Percentiles rank a stretch among this genome's conserved stretches.
Conservation (phyloP, 2,113 vertebrate genomes). For the Brachypteracias leptosomus region DNA sequence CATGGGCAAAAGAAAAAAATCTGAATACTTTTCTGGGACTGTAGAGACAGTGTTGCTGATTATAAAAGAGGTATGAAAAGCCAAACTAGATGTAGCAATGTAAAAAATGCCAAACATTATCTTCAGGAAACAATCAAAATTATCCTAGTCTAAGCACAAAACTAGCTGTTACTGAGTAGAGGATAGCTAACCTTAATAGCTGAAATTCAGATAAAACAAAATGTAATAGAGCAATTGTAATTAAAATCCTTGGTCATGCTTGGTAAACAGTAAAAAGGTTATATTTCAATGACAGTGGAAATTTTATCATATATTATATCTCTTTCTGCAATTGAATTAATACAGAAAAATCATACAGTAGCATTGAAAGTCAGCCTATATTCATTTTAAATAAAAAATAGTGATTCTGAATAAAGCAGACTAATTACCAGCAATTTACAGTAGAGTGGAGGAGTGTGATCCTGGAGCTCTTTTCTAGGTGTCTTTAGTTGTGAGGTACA, state of each 20-base stretch:
- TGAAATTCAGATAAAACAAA: neutral
- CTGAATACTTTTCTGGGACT: neutral
- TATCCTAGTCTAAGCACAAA: neutral
- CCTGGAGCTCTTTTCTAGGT: neutral
- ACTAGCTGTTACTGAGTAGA: neutral
- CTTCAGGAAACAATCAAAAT: neutral
- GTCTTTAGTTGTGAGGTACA: neutral
- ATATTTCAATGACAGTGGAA: neutral
- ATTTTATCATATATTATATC: neutral
- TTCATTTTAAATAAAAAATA: neutral
- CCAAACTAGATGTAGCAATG: neutral
- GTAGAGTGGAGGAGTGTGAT: neutral
- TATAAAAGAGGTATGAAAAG: neutral
- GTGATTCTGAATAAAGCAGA: neutral
- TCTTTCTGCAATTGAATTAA: neutral
- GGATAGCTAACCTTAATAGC: neutral
- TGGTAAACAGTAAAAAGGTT: neutral
- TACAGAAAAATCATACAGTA: neutral
- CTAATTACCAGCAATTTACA: neutral
- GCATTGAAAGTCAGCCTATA: neutral
- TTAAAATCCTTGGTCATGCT: neutral
- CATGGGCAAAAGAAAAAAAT: constrained; percentile 7
- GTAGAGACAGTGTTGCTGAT: neutral
- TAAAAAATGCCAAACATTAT: neutral
- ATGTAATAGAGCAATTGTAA: neutral